phyloP scores from a whole-genome alignment of 2,113 vertebrate genomes.

The Ranitomeya imitator region DNA sequence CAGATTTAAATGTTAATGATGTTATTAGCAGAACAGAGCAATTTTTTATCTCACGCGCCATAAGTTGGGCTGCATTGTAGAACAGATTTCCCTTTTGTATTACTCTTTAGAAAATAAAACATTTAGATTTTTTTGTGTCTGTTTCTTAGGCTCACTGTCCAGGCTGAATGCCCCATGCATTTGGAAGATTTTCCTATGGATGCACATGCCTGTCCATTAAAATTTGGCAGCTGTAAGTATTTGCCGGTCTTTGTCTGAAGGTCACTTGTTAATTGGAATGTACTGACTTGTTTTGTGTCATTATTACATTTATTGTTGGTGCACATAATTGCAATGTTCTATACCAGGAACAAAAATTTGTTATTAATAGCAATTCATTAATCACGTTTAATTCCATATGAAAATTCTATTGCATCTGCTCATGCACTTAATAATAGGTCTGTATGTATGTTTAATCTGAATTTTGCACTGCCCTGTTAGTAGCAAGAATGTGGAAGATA shows the following conservation, averaged over 20 bases:
- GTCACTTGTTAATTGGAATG: constrained; percentile 42
- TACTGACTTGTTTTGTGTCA: constrained; percentile 22
- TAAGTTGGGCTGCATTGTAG: constrained; percentile 57
- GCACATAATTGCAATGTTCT: constrained; percentile 16
- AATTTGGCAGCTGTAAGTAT: constrained; percentile 99
- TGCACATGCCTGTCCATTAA: constrained; percentile 95
- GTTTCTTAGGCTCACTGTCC: constrained; percentile 91
- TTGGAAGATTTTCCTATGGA: constrained; percentile 99
- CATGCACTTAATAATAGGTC: neutral
- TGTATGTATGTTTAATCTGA: neutral
- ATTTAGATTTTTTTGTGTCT: constrained; percentile 59
- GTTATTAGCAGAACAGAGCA: constrained; percentile 56
- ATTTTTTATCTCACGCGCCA: constrained; percentile 51
- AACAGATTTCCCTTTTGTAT: constrained; percentile 35
- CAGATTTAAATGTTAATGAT: constrained; percentile 60
- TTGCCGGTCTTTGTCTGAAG: constrained; percentile 41
- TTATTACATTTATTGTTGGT: constrained; percentile 19
- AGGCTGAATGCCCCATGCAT: constrained; percentile 99
- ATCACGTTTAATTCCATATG: neutral
- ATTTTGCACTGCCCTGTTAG: neutral
- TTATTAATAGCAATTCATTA: neutral
- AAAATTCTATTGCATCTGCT: neutral
- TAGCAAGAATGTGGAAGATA: too few relatives aligned
- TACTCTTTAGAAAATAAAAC: constrained; percentile 14
- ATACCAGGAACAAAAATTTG: neutral